Evolutionary conservation across 2,888 invertebrate genomes (phyloP).

Genomic region (Xanthorhoe spadicearia): DNA sequence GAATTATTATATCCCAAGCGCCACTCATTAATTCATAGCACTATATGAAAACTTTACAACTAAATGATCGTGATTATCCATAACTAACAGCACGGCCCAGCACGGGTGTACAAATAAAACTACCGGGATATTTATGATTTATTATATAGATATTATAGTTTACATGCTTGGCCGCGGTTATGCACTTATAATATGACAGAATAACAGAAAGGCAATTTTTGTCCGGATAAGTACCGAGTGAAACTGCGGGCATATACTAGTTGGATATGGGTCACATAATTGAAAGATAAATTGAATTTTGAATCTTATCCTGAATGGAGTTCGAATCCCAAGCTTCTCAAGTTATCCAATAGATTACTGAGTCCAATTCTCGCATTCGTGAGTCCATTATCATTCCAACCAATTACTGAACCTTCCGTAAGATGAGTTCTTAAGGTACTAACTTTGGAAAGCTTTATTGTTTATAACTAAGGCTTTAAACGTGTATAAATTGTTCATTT

Average conservation of each 20-base stretch:
- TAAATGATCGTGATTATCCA: too few species aligned
- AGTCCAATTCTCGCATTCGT: slow-evolving; percentile 3
- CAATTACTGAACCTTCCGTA: slow-evolving; percentile 4
- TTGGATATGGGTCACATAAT: neutral
- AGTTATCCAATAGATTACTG: slow-evolving; percentile 4
- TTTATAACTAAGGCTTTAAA: neutral
- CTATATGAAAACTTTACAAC: too few species aligned
- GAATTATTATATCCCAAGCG: slow-evolving; percentile 1
- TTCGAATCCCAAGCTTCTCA: neutral
- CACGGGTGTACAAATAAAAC: too few species aligned
- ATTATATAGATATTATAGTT: too few species aligned
- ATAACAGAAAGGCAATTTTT: too few species aligned
- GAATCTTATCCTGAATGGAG: neutral
- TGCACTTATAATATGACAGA: too few species aligned
- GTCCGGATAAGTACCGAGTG: too few species aligned
- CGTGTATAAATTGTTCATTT: neutral
- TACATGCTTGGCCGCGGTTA: too few species aligned
- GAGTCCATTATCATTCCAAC: slow-evolving; percentile 3
- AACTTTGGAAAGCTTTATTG: neutral
- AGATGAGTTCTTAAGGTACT: slow-evolving; percentile 8
- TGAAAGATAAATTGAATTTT: neutral
- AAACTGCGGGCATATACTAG: too few species aligned
- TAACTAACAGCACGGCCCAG: too few species aligned
- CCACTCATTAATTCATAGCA: neutral
- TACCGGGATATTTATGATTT: too few species aligned